These are phyloP conservation scores for Ciconia nigra DNA, from an alignment of 2,797 vertebrate species.

Conservation along the genomic window DNA sequence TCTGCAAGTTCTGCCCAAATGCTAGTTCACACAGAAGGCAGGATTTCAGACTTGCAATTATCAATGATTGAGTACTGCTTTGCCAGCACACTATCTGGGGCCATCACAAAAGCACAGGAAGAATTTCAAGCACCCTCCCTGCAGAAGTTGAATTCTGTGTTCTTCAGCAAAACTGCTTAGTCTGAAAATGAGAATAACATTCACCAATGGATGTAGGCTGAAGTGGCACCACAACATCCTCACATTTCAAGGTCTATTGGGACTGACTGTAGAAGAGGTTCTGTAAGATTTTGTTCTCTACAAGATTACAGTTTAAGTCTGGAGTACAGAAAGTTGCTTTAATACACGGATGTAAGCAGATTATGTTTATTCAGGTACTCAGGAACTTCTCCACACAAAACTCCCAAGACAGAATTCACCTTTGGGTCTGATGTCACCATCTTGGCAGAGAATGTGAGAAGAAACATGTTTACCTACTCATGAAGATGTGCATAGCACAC, in stretches of 20 bases:
- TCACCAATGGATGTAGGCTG: neutral
- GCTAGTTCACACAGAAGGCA: neutral
- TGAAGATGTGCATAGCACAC: neutral
- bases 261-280: neutral
- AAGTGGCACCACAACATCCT: neutral
- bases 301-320: neutral
- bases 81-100: neutral
- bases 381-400: neutral
- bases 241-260: neutral
- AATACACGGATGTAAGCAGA: neutral
- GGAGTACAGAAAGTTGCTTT: neutral
- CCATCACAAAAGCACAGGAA: neutral
- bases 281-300: neutral
- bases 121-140: neutral
- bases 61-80: neutral
- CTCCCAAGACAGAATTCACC: neutral
- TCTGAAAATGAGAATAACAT: neutral
- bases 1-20: neutral
- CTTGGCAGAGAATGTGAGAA: too few species aligned
- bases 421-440: neutral
- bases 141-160: neutral
- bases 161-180: neutral
- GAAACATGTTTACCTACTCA: neutral
- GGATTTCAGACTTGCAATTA: neutral
- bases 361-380: neutral